Base-by-base conservation (phyloP, 2,797 vertebrate genomes). In the Petrocephalus schoutedeni region DNA sequence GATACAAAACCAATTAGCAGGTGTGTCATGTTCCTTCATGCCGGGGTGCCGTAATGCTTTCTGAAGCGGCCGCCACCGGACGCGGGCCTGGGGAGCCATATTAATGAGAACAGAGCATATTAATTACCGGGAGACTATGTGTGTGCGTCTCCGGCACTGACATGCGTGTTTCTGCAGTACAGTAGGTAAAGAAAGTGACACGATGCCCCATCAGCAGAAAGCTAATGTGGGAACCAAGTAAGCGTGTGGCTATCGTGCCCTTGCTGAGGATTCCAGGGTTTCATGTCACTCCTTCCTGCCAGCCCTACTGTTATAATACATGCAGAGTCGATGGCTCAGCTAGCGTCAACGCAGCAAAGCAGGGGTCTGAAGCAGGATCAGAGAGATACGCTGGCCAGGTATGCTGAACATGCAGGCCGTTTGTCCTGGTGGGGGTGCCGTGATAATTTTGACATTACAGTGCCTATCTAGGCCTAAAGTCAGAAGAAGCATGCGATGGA, bases 1-100 rank as follows among this genome's bases (percentile, higher is more conserved):
- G 90, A 94, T 93, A 92, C 93, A 91, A 90, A 90, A 91, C 90
- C 91, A 89, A 92, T 91, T 91, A 91, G 88, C 91, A 92, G 92
- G 90, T 91, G 89, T 92, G 90, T 90, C 86, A 85, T 71, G 87
- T 87, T 89, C 89, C 87, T 89, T 91, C 87, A 57, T 91, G 91
- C 89, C 89, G 84, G 83, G 59, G 41, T 12, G 64, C 64, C 85
- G 84, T 87, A 86, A 88, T 88, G 54, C 49, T 41, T 45, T 85
- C 16, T 67, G 83, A 74, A 23, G 74, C 51, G 19, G 53, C 41
- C n/a, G 28, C 53, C 61, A 61, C 51, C 28, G 16, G 10, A 84
- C 32, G 9, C 8, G 19, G 49, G 23, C 51, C 51, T 32, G 32
- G 83, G 89, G 88, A 89, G 89, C 85, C 61, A 77, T 28, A 19